Base-by-base conservation (phyloP, 2,113 vertebrate genomes). In the Ammodytes marinus region DNA sequence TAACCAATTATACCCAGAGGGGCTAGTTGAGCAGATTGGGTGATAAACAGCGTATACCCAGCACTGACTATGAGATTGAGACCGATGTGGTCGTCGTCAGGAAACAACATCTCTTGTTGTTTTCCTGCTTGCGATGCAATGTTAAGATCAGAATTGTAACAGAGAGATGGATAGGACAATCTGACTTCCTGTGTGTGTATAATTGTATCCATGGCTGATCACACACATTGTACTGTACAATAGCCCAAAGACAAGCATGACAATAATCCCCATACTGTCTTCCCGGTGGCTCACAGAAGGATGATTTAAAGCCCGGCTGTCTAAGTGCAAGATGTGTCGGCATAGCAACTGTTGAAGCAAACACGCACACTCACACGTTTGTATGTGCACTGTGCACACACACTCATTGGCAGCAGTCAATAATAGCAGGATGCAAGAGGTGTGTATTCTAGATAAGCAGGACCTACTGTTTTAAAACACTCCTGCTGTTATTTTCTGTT, bases 271-370 rank as follows among this genome's bases (percentile, higher is more conserved):
- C 74, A 17, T 49, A 45, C 55, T 39, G 69, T 8, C 3, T 0
- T 5, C 53, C 46, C 19, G 17, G 10, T 40, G 61, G 46, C 52
- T 65, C 3, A 71, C 42, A 54, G 49, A 60, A 4, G 39, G 17
- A 73, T 12, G 69, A 76, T 83, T 79, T 88, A 83, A 14, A 37
- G 40, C 65, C 50, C 11, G 27, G 5, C 60, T 72, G 61, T 84
- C 78, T 72, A 47, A 77, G 47, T 63, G 80, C 79, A 79, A 67
- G 69, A 72, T 8, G 2, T 79, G 84, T 78, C 2, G 66, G 64
- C 82, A 88, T 89, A 49, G 88, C 49, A 91, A 84, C 83, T 47
- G 73, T 57, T 78, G n/a, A 55, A 58, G 49, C 42, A 76, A 17
- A 55, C 42, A 85, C 78, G 66, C 45, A 55, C 60, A 77, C 13